These are phyloP conservation scores for Hirundichthys speculiger DNA, from an alignment of 2,113 vertebrate species.

Conservation along the genomic window DNA sequence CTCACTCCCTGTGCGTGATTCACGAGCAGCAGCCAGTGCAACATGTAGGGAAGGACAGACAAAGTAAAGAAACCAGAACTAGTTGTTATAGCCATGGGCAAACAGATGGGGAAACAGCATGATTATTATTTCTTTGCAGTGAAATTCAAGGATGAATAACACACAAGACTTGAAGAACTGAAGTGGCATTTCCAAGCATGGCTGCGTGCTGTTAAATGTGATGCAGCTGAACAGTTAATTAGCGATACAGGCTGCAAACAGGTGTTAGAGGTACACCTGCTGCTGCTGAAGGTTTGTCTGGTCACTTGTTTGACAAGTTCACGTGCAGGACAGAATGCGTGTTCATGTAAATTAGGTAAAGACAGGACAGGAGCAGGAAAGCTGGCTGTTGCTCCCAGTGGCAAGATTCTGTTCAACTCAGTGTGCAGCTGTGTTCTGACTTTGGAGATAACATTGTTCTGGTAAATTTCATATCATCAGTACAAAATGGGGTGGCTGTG, in stretches of 20 bases:
- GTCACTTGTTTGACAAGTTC: background rate
- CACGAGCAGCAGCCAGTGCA: background rate
- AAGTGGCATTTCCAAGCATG: constrained; percentile 14
- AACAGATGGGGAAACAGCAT: background rate
- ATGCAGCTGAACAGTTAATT: constrained; percentile 13
- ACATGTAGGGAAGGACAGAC: background rate
- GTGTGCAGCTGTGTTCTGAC: background rate
- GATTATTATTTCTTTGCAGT: background rate
- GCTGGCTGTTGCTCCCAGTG: background rate
- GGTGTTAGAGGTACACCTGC: background rate
- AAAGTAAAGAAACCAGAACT: background rate
- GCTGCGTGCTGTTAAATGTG: constrained; percentile 9
- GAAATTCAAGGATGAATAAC: background rate
- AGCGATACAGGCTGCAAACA: constrained; percentile 4
- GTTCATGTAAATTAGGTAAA: constrained; percentile 6
- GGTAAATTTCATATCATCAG: background rate
- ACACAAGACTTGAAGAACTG: background rate
- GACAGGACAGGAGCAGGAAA: background rate
- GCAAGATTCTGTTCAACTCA: background rate
- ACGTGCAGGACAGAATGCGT: background rate
- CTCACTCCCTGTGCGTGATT: background rate
- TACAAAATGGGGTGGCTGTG: background rate
- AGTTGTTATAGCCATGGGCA: background rate
- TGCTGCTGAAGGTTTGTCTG: background rate
- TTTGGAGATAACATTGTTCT: background rate